Evolutionary conservation across 1,140 invertebrate genomes (phyloP).

Genomic region (Neodiprion pinetum): DNA sequence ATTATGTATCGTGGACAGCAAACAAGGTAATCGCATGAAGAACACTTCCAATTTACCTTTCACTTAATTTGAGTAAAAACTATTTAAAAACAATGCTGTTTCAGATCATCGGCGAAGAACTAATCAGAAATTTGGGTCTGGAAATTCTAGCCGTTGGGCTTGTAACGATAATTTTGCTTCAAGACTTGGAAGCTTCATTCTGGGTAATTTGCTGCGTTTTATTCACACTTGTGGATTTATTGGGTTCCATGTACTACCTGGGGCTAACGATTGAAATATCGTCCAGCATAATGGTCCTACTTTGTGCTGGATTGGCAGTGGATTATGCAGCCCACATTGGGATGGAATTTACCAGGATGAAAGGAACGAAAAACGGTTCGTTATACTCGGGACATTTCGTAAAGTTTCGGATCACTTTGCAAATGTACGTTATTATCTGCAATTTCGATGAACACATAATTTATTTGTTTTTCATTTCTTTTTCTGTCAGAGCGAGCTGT

Average conservation of each 20-base stretch:
- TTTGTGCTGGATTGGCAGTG: slow-evolving; percentile 63
- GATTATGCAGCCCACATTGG: slow-evolving; percentile 69
- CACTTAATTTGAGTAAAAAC: neutral
- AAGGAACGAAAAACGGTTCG: slow-evolving; percentile 58
- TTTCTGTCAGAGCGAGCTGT: slow-evolving; percentile 51
- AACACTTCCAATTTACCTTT: neutral
- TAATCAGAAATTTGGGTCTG: slow-evolving; percentile 64
- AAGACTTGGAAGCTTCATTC: slow-evolving; percentile 61
- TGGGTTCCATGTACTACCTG: slow-evolving; percentile 65
- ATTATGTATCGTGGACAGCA: slow-evolving; percentile 54
- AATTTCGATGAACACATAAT: too few relatives aligned
- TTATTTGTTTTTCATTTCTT: neutral
- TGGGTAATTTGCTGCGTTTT: slow-evolving; percentile 63
- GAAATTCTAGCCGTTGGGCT: slow-evolving; percentile 62
- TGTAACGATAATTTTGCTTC: slow-evolving; percentile 64
- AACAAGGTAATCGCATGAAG: slow-evolving; percentile 44
- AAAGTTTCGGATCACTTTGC: slow-evolving; percentile 10
- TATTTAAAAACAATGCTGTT: slow-evolving; percentile 19
- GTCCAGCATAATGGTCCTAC: slow-evolving; percentile 62
- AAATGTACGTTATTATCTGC: too few relatives aligned
- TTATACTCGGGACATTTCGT: neutral
- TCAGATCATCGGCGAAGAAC: slow-evolving; percentile 64
- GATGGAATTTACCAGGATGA: slow-evolving; percentile 61
- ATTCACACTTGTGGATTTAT: slow-evolving; percentile 66
- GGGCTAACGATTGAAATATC: slow-evolving; percentile 67